phyloP scores from a whole-genome alignment of 2,113 vertebrate species.

The Halcyon senegalensis region DNA sequence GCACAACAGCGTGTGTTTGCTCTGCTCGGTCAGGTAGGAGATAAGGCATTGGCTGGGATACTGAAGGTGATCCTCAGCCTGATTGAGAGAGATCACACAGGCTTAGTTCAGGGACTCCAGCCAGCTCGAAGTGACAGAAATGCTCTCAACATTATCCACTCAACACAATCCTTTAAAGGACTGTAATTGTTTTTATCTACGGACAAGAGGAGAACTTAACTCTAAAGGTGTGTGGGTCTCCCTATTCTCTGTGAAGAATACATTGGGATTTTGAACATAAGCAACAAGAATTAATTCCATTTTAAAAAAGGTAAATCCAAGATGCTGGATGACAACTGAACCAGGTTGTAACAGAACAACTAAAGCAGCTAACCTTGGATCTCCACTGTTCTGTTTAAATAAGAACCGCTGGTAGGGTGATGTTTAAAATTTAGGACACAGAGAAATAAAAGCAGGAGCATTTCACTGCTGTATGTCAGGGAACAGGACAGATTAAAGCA shows the following conservation, averaged over 20 bases:
- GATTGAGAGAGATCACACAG: slow-evolving; percentile 29
- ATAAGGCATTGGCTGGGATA: background rate
- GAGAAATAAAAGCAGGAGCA: background rate
- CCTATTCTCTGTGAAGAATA: background rate
- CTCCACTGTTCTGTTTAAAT: background rate
- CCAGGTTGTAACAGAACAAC: background rate
- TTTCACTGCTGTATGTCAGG: background rate
- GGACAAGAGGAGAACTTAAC: background rate
- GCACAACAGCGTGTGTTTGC: background rate
- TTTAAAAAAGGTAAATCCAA: background rate
- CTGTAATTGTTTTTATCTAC: slow-evolving; percentile 4
- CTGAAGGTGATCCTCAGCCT: slow-evolving; percentile 25
- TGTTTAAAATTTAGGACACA: background rate
- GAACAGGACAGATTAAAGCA: background rate
- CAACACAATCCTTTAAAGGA: background rate
- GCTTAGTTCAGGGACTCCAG: slow-evolving; percentile 24
- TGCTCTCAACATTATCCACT: background rate
- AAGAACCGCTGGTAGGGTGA: background rate
- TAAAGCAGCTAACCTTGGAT: background rate
- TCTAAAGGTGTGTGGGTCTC: background rate
- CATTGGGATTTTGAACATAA: background rate
- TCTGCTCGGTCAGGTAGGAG: background rate
- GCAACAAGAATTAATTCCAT: background rate
- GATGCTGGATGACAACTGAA: background rate
- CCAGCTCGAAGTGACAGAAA: slow-evolving; percentile 21